Percentiles rank a stretch among this genome's conserved stretches.
phyloP scores from a whole-genome alignment of 2,113 vertebrate species.

The Ptilorrhoa leucosticta region DNA sequence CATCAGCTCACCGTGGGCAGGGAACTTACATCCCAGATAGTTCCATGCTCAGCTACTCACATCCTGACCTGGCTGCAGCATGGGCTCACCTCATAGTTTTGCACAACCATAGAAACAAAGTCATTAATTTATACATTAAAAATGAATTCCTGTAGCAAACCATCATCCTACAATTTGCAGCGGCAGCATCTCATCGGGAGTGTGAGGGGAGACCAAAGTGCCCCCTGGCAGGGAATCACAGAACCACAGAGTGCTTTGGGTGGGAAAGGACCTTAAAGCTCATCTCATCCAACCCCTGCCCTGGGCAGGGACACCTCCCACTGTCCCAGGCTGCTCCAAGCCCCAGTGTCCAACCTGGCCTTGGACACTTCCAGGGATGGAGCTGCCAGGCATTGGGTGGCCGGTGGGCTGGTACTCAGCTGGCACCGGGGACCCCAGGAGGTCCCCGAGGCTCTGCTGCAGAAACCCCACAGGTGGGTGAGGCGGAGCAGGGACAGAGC shows the following conservation, averaged over 20 bases:
- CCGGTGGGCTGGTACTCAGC: rapidly evolving
- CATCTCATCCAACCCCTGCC: not conserved
- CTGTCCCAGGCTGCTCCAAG: not conserved
- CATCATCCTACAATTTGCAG: not conserved
- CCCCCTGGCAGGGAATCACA: not conserved
- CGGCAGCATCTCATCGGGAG: not conserved
- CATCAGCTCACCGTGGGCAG: not conserved
- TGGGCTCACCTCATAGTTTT: rapidly evolving
- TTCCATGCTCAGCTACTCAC: not conserved
- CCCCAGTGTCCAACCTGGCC: not conserved
- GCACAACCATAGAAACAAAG: not conserved
- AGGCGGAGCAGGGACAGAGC: rapidly evolving
- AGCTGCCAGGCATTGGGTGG: not conserved
- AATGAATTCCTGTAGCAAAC: not conserved
- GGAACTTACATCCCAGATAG: rapidly evolving
- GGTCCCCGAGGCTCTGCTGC: not conserved
- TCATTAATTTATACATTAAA: not conserved
- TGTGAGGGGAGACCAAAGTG: not conserved
- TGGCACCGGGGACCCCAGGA: not conserved
- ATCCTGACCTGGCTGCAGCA: too few species aligned
- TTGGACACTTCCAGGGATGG: not conserved
- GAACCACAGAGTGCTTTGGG: not conserved
- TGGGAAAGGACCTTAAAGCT: not conserved
- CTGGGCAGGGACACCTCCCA: not conserved
- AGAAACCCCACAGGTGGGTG: not conserved